phyloP scores from a whole-genome alignment of 2,113 vertebrate genomes.

The Poicephalus gulielmi region DNA sequence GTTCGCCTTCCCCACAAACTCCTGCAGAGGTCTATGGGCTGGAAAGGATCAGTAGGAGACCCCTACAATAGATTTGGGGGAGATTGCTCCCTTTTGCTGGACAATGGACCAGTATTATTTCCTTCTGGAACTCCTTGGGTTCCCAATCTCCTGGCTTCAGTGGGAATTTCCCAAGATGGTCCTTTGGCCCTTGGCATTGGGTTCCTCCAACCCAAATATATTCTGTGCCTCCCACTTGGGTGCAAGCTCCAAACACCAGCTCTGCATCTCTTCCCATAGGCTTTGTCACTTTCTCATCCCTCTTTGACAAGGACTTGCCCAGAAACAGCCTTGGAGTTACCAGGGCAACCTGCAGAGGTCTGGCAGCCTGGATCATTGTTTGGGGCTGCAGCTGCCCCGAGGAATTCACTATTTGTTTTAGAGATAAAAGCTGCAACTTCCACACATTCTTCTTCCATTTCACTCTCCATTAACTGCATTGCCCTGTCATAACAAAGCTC shows the following conservation, averaged over 20 bases:
- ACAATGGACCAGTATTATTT: neutral
- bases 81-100: neutral
- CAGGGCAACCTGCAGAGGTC: conserved; percentile 67
- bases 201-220: neutral
- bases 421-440: conserved; percentile 80
- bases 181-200: neutral
- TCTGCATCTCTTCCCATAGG: neutral
- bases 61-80: neutral
- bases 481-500: conserved; percentile 49
- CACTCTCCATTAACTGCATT: conserved; percentile 63
- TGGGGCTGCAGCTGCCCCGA: conserved; percentile 54
- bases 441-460: conserved; percentile 79
- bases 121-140: neutral
- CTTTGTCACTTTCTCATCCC: conserved; percentile 19
- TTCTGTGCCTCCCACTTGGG: neutral
- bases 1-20: neutral
- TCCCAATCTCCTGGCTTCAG: neutral
- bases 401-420: conserved; percentile 84
- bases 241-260: neutral
- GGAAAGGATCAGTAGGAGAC: neutral
- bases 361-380: conserved; percentile 58
- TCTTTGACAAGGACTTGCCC: conserved; percentile 45
- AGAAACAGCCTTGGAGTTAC: conserved; percentile 63
- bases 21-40: neutral
- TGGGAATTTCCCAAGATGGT: neutral